These are phyloP conservation scores for Amphipoea oculea DNA, from an alignment of 2,888 invertebrate genomes.

Conservation along the genomic window DNA sequence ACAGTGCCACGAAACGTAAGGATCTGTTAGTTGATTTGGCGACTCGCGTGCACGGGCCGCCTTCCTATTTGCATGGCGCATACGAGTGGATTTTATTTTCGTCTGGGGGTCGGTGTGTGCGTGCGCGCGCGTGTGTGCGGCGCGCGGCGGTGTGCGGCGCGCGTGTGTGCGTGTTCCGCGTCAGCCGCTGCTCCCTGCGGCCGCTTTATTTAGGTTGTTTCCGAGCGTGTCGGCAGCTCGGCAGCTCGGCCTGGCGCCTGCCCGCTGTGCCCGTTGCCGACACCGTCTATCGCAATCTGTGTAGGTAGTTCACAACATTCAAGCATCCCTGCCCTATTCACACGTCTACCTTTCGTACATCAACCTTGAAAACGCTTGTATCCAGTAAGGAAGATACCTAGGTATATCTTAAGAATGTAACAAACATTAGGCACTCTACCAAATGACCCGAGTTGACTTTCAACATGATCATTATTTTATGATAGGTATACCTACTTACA, in stretches of 20 bases:
- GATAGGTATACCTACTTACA: conserved; percentile 34
- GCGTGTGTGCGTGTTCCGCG: conserved; percentile 78
- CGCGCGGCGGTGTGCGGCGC: conserved; percentile 73
- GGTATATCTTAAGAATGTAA: conserved; percentile 7
- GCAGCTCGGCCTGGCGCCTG: conserved; percentile 69
- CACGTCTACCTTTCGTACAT: conserved; percentile 27
- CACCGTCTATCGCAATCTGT: conserved; percentile 67
- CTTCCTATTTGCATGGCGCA: conserved; percentile 90
- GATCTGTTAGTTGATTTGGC: conserved; percentile 86
- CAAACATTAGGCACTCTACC: conserved; percentile 31
- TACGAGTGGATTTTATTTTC: conserved; percentile 90
- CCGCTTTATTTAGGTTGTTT: conserved; percentile 89
- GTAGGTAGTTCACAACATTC: conserved; percentile 46
- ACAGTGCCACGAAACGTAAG: conserved; percentile 90
- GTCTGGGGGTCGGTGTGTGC: conserved; percentile 86
- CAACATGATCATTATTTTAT: conserved; percentile 39
- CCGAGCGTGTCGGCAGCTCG: conserved; percentile 78
- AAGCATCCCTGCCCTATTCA: conserved; percentile 54
- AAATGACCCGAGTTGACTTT: conserved; percentile 39
- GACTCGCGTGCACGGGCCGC: conserved; percentile 83
- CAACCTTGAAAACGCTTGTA: conserved; percentile 48
- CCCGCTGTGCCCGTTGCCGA: conserved; percentile 59
- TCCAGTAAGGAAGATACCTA: conserved; percentile 19
- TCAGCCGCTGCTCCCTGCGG: conserved; percentile 87
- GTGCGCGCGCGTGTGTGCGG: conserved; percentile 78